These are phyloP conservation scores for Paraplagusia blochii DNA, from an alignment of 2,113 vertebrate species.

Conservation along the genomic window DNA sequence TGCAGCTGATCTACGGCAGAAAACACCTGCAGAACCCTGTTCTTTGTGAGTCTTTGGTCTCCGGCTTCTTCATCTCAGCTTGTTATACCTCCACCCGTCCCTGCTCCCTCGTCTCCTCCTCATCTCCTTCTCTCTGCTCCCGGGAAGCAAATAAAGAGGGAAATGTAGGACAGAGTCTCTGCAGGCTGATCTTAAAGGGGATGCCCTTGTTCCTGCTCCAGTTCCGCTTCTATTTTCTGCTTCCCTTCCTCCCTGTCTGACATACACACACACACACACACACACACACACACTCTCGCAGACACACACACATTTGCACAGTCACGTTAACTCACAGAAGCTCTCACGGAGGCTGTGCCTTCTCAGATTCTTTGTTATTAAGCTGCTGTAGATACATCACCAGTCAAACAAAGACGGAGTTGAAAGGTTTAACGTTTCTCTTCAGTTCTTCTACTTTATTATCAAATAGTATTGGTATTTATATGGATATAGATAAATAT, in stretches of 20 bases:
- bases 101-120: conserved; percentile 4
- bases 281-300: conserved; percentile 22
- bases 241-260: conserved; percentile 37
- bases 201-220: conserved; percentile 73
- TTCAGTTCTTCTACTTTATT: too few relatives aligned
- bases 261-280: conserved; percentile 11
- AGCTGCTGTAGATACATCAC: too few relatives aligned
- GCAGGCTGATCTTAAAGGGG: conserved; percentile 64
- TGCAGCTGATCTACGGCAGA: too few relatives aligned
- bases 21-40: too few relatives aligned
- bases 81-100: too few relatives aligned
- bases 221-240: conserved; percentile 61
- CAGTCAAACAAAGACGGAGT: too few relatives aligned
- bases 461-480: too few relatives aligned
- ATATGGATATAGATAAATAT: too few relatives aligned
- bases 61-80: too few relatives aligned
- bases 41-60: too few relatives aligned
- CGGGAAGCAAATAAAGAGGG: conserved; percentile 48
- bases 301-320: conserved; percentile 30
- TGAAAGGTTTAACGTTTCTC: too few relatives aligned
- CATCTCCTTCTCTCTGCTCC: conserved; percentile 45
- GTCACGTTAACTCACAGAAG: conserved; percentile 30
- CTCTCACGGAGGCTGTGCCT: neutral
- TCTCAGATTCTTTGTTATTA: neutral
- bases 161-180: conserved; percentile 73